Conservation (phyloP, 2,888 invertebrate species). For the Acleris sparsana region DNA sequence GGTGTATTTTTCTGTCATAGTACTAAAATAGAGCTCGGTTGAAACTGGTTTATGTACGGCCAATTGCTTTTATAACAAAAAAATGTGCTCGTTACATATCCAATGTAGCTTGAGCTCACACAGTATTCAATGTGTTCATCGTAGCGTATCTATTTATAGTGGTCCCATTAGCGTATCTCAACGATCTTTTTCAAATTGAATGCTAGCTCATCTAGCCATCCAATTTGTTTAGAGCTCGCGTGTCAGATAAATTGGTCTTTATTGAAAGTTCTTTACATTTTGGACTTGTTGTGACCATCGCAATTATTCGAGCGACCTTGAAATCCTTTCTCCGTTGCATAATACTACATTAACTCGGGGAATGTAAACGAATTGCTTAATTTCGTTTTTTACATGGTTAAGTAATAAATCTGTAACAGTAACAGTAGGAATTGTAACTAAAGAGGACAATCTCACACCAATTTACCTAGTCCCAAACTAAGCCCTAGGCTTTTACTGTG, state of each 20-base stretch:
- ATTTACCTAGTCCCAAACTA: too few relatives aligned
- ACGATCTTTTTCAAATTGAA: constrained; percentile 15
- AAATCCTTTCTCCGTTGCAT: constrained; percentile 28
- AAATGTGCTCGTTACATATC: constrained; percentile 8
- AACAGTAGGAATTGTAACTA: too few relatives aligned
- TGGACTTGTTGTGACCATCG: constrained; percentile 15
- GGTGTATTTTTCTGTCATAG: not conserved
- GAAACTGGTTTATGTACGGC: constrained; percentile 11
- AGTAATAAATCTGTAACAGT: too few relatives aligned
- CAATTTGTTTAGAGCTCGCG: constrained; percentile 7
- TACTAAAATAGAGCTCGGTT: constrained; percentile 9
- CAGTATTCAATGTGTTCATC: not conserved
- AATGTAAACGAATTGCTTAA: constrained; percentile 9
- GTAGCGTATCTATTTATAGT: not conserved
- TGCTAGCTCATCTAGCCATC: not conserved
- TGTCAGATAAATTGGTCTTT: not conserved
- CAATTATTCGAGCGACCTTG: constrained; percentile 25
- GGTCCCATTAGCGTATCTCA: constrained; percentile 14
- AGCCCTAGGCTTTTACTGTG: too few relatives aligned
- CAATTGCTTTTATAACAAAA: constrained; percentile 18
- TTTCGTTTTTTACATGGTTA: too few relatives aligned
- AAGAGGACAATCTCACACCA: too few relatives aligned
- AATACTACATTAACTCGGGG: constrained; percentile 2
- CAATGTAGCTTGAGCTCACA: constrained; percentile 5
- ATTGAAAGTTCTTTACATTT: constrained; percentile 4